Percentiles rank a stretch among this genome's conserved stretches.
Conservation (phyloP, 2,888 invertebrate species). For the Cataglyphis rosenhaueri region DNA sequence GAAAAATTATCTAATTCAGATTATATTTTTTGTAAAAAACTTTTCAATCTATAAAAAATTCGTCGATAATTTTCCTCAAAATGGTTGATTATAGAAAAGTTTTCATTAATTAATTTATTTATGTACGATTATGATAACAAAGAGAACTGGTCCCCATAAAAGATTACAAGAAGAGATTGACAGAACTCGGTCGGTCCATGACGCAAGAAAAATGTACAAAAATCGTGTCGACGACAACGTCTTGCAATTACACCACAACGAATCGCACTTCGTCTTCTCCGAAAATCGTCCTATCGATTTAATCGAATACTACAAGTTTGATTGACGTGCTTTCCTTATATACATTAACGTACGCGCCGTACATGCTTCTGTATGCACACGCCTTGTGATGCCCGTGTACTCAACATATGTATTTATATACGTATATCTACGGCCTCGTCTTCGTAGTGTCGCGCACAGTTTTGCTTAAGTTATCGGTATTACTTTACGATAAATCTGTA, state of each 20-base stretch:
- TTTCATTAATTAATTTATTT: background rate
- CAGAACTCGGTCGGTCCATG: constrained; percentile 64
- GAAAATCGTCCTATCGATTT: constrained; percentile 71
- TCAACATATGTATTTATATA: constrained; percentile 70
- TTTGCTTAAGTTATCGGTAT: constrained; percentile 23
- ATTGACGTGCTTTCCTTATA: constrained; percentile 79
- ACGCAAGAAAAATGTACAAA: constrained; percentile 80
- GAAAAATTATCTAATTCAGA: background rate
- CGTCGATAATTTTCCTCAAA: constrained; percentile 21
- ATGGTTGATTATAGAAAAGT: background rate
- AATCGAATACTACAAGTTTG: constrained; percentile 80
- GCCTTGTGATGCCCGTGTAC: constrained; percentile 64
- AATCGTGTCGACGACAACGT: constrained; percentile 62
- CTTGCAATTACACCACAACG: constrained; percentile 43
- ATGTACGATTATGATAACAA: background rate
- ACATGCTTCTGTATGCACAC: constrained; percentile 57
- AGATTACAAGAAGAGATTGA: constrained; percentile 38
- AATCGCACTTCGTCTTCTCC: constrained; percentile 45
- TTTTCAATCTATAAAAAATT: constrained; percentile 30
- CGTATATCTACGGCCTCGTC: constrained; percentile 70
- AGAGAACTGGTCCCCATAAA: constrained; percentile 48
- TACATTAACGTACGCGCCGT: constrained; percentile 71
- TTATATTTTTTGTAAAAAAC: constrained; percentile 26
- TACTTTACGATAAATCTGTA: constrained; percentile 10
- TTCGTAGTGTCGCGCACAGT: constrained; percentile 74